phyloP scores from a whole-genome alignment of 2,888 invertebrate species.

The Sinodicranocentrus sp. region DNA sequence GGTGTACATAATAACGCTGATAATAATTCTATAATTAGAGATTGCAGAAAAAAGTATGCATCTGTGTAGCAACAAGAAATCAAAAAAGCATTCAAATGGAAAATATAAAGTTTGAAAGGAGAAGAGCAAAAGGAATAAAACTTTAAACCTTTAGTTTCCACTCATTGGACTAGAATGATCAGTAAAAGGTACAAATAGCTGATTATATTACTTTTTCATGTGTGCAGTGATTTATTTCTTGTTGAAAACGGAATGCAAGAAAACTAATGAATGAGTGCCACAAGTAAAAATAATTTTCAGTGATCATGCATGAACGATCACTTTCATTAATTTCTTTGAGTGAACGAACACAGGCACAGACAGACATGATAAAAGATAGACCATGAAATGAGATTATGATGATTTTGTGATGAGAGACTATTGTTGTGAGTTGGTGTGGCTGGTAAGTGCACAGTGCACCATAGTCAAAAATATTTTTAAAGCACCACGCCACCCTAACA shows the following conservation, averaged over 20 bases:
- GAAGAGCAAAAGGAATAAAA: too few relatives aligned
- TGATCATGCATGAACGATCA: constrained; percentile 55
- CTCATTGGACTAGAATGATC: too few relatives aligned
- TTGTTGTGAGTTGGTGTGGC: not conserved
- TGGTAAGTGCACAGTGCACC: not conserved
- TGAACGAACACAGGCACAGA: not conserved
- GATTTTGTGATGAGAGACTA: constrained; percentile 11
- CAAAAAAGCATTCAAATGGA: constrained; percentile 24
- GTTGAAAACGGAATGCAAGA: constrained; percentile 11
- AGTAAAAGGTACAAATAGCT: too few relatives aligned
- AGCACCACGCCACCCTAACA: too few relatives aligned
- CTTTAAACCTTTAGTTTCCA: not conserved
- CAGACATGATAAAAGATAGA: not conserved
- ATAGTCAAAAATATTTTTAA: too few relatives aligned
- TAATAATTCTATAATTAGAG: constrained; percentile 25
- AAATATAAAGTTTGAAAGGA: constrained; percentile 5
- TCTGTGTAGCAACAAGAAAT: not conserved
- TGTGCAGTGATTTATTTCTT: too few relatives aligned
- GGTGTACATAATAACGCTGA: not conserved
- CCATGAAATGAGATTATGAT: constrained; percentile 13
- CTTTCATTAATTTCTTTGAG: constrained; percentile 52
- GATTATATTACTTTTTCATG: too few relatives aligned
- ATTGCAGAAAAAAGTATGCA: not conserved
- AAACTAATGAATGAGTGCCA: not conserved
- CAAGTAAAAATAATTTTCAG: not conserved